phyloP scores from a whole-genome alignment of 2,113 vertebrate species.

The Eulemur rufifrons region DNA sequence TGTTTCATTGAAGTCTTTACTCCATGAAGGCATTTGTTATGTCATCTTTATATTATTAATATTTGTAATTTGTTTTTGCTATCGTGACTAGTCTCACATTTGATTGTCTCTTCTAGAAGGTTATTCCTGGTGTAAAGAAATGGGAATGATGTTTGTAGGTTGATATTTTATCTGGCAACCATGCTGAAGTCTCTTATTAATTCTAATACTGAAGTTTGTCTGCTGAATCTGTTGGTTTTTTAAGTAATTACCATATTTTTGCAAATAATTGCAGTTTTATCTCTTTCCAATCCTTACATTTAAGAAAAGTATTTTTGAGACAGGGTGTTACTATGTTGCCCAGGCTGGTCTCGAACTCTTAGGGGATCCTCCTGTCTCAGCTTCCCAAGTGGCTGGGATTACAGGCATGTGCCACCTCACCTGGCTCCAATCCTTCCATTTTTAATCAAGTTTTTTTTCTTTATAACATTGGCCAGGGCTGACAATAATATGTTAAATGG shows the following conservation, averaged over 20 bases:
- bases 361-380: neutral
- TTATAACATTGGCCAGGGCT: neutral
- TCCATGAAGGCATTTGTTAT: neutral
- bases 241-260: neutral
- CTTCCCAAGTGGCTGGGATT: neutral
- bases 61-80: neutral
- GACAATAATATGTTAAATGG: neutral
- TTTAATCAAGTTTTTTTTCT: neutral
- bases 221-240: neutral
- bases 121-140: neutral
- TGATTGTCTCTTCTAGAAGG: neutral
- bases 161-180: constrained; percentile 20
- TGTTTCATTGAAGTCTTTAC: no score
- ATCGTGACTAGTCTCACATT: neutral
- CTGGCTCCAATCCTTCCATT: neutral
- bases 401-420: neutral
- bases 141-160: neutral
- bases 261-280: neutral
- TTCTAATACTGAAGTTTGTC: neutral
- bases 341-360: neutral
- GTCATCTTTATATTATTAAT: neutral
- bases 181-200: neutral
- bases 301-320: no score
- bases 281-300: neutral
- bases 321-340: neutral